Percentiles rank a stretch among this genome's conserved stretches.
phyloP scores from a whole-genome alignment of 2,797 vertebrate genomes.

The Clamator glandarius region DNA sequence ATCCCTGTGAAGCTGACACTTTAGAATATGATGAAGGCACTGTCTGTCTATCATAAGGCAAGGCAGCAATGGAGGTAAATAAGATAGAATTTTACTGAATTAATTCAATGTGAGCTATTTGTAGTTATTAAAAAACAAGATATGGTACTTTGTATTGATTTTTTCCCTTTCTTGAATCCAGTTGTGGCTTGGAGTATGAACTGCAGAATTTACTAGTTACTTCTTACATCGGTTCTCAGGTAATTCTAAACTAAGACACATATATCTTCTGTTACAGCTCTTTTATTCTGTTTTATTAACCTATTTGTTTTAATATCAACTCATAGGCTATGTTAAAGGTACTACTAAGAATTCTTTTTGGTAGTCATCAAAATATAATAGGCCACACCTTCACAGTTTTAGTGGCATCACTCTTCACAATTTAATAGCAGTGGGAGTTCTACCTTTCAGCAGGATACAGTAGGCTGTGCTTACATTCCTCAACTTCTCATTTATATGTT shows the following conservation, averaged over 20 bases:
- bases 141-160: not conserved
- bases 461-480: not conserved
- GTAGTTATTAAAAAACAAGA: not conserved
- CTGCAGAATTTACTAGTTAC: not conserved
- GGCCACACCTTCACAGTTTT: not conserved
- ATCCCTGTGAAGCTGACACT: not conserved
- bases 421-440: not conserved
- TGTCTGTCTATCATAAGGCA: not conserved
- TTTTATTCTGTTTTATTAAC: constrained; percentile 13
- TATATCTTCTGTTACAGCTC: not conserved
- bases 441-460: not conserved
- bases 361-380: not conserved
- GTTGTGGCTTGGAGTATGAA: not conserved
- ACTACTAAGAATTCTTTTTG: not conserved
- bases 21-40: not conserved
- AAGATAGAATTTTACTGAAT: not conserved
- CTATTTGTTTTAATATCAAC: not conserved
- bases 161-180: not conserved
- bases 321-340: not conserved
- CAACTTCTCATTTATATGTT: not conserved
- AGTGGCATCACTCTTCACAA: not conserved
- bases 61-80: not conserved
- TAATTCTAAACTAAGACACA: not conserved
- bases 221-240: not conserved
- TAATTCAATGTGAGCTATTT: not conserved